phyloP scores from a whole-genome alignment of 2,888 invertebrate genomes.

The Metalampra italica region DNA sequence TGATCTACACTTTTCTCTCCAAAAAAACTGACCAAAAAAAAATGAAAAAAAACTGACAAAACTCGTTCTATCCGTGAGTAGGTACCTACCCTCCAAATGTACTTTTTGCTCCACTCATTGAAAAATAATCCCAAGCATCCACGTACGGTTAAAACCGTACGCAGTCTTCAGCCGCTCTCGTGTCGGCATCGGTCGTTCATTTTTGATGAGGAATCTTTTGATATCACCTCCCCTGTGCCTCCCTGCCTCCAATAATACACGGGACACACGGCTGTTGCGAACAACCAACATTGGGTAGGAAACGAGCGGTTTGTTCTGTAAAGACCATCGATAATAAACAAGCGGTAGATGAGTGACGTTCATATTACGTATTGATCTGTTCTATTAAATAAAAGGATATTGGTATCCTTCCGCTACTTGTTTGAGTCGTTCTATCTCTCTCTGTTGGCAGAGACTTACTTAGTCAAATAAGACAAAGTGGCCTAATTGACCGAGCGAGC shows the following conservation, averaged over 20 bases:
- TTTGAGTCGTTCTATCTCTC: too few species aligned
- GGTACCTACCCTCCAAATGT: neutral
- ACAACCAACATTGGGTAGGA: conserved; percentile 1
- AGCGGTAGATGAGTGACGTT: too few species aligned
- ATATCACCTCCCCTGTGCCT: conserved; percentile 45
- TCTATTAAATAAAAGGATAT: too few species aligned
- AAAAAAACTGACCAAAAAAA: too few species aligned
- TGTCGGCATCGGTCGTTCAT: conserved; percentile 65
- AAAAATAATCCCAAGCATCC: conserved; percentile 39
- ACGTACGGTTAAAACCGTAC: conserved; percentile 26
- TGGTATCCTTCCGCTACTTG: too few species aligned
- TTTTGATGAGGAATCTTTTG: conserved; percentile 75
- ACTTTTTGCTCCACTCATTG: conserved; percentile 22
- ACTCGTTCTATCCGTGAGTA: neutral
- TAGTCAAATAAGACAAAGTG: too few species aligned
- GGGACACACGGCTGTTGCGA: conserved; percentile 5
- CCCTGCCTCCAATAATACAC: conserved; percentile 50
- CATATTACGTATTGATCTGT: too few species aligned
- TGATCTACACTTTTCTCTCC: too few species aligned
- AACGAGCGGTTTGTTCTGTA: too few species aligned
- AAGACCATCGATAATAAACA: too few species aligned
- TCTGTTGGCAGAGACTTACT: too few species aligned
- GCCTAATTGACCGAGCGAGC: too few species aligned
- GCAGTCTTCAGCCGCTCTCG: conserved; percentile 39
- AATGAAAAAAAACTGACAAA: neutral